Evolutionary conservation across 1,140 invertebrate genomes (phyloP).

Genomic region (Drosophila erecta): DNA sequence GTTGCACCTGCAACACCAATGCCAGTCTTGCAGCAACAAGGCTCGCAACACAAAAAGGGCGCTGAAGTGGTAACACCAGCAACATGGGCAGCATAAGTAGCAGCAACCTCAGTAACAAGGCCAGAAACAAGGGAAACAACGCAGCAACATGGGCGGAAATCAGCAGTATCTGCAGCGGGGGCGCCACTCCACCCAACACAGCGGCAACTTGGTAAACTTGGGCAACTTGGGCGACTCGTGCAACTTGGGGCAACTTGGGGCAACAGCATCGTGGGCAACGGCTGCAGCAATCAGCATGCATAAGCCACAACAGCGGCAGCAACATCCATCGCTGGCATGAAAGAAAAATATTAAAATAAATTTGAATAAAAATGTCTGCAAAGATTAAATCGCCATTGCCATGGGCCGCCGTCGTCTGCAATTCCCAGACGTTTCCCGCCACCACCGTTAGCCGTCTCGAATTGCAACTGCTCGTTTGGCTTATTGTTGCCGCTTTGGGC

Average conservation of each 20-base stretch:
- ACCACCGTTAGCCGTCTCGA: not conserved
- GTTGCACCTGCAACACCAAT: too few species aligned
- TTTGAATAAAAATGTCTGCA: constrained; percentile 81
- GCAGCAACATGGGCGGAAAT: not conserved
- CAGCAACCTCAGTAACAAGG: not conserved
- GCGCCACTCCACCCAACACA: constrained; percentile 3
- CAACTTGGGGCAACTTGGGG: not conserved
- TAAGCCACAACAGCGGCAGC: constrained; percentile 1
- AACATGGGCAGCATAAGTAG: not conserved
- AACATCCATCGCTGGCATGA: constrained; percentile 5
- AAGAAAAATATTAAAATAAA: constrained; percentile 73
- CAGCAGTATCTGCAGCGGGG: constrained; percentile 1
- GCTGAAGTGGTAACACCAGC: not conserved
- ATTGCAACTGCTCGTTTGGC: constrained; percentile 51
- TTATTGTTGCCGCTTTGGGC: constrained; percentile 53
- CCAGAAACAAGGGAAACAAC: not conserved
- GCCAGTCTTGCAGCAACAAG: too few species aligned
- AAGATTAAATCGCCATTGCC: constrained; percentile 82
- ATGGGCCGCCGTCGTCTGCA: constrained; percentile 71
- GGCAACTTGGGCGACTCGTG: not conserved
- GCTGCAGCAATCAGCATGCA: constrained; percentile 13
- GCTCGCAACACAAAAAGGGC: too few species aligned
- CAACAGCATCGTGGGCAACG: constrained; percentile 4
- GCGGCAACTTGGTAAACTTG: not conserved
- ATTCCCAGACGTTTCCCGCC: constrained; percentile 67